Base-by-base conservation (phyloP, 2,797 vertebrate genomes). In the Gephyroberyx darwinii region DNA sequence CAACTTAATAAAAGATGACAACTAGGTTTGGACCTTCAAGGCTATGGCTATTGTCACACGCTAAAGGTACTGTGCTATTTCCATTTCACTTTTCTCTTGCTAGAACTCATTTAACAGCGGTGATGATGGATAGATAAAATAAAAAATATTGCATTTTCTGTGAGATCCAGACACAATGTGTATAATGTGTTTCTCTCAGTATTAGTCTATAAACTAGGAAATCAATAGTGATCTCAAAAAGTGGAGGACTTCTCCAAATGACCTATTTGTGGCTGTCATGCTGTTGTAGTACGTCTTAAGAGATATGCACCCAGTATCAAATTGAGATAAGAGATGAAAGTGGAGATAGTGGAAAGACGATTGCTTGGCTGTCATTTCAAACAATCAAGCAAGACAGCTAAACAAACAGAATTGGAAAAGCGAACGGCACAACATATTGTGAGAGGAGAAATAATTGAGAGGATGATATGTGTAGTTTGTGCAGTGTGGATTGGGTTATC, bases 1-100 rank as follows among this genome's bases (percentile, higher is more conserved):
- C 37, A 20, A 71, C 62, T 66, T 78, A 77, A 84, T 84, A 74
- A 81, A 75, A 65, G 17, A 71, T 31, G 71, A 72, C 63, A 58
- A 26, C 61, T 52, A 31, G 60, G 54, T 71, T 51, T 73, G 54
- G 75, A 69, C 64, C 53, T 58, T 66, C 71, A 52, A 74, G 53
- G 65, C 57, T 31, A 7, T 26, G 16, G 52, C 59, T 53, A 43
- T 57, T 52, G 54, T 20, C 33, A 35, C 43, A 48, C 39, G 61
- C 14, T 43, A 39, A 63, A 31, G 64, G 41, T 0, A 20, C 9
- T 47, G 17, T 16, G 5, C 9, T 5, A 8, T 61, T 20, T 52
- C 9, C 4, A 35, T 61, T 54, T 63, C 10, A 55, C 33, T 55
- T 57, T 51, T 50, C 33, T 31, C 2, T 47, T 13, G 30, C 2